Conservation (phyloP, 2,888 invertebrate species). For the Callosobruchus maculatus region DNA sequence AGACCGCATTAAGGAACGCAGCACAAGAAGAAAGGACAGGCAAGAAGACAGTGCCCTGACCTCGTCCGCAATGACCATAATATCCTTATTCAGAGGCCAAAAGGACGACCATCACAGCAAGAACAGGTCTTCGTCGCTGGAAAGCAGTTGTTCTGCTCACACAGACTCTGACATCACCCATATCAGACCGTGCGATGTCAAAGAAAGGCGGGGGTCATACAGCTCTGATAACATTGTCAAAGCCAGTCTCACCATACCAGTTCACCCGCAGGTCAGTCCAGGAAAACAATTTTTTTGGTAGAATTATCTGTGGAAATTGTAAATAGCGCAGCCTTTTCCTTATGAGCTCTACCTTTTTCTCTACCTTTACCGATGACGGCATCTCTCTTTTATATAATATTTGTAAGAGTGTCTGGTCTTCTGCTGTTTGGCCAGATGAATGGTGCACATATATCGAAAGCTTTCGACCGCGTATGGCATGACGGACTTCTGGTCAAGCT, state of each 20-base stretch:
- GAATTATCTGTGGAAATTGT: too few species aligned
- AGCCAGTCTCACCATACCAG: slow-evolving; percentile 76
- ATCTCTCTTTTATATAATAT: too few species aligned
- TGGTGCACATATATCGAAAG: too few species aligned
- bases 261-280: slow-evolving; percentile 38
- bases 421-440: too few species aligned
- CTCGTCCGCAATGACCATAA: slow-evolving; percentile 56
- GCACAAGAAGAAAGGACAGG: slow-evolving; percentile 51
- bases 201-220: slow-evolving; percentile 58
- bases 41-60: slow-evolving; percentile 46
- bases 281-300: too few species aligned
- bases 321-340: too few species aligned
- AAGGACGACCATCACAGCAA: slow-evolving; percentile 45
- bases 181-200: slow-evolving; percentile 28
- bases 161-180: slow-evolving; percentile 54
- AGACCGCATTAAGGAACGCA: slow-evolving; percentile 46
- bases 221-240: slow-evolving; percentile 63
- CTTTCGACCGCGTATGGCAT: too few species aligned
- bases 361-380: too few species aligned
- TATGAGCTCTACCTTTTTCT: too few species aligned
- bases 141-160: slow-evolving; percentile 50
- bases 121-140: slow-evolving; percentile 44
- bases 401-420: too few species aligned
- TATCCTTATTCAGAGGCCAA: slow-evolving; percentile 51
- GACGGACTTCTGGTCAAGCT: too few species aligned